Percentiles rank a stretch among this genome's conserved stretches.
Evolutionary conservation across 2,888 invertebrate genomes (phyloP).

Genomic region (Polydrusus tereticollis): DNA sequence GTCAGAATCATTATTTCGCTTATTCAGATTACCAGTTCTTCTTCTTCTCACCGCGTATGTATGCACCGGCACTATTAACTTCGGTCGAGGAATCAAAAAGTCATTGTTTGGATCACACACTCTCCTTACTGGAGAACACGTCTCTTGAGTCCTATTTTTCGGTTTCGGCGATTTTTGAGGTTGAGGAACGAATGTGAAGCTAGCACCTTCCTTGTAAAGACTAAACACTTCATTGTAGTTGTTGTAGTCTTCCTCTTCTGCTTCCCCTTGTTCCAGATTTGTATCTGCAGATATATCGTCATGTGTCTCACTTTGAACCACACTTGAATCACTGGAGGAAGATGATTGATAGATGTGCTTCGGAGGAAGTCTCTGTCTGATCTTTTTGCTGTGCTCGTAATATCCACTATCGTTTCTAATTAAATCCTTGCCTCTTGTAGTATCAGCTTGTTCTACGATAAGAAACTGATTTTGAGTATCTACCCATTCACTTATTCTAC

Average conservation of each 20-base stretch:
- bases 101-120: conserved; percentile 63
- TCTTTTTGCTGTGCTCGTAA: conserved; percentile 63
- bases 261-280: not conserved
- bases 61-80: conserved; percentile 89
- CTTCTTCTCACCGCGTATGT: conserved; percentile 86
- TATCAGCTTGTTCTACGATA: conserved; percentile 28
- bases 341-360: conserved; percentile 60
- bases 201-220: conserved; percentile 60
- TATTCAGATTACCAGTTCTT: conserved; percentile 80
- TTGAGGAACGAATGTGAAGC: conserved; percentile 38
- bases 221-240: conserved; percentile 55
- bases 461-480: conserved; percentile 64
- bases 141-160: conserved; percentile 30
- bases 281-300: not conserved
- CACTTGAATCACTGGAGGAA: conserved; percentile 45
- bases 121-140: conserved; percentile 10
- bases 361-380: conserved; percentile 64
- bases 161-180: conserved; percentile 29
- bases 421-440: conserved; percentile 47
- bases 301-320: conserved; percentile 13
- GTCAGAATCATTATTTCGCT: conserved; percentile 49
- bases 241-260: conserved; percentile 28
- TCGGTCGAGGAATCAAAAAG: conserved; percentile 87
- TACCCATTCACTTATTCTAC: conserved; percentile 62
- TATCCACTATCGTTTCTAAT: conserved; percentile 63